Conservation (phyloP, 30 jellyfish, hydroid and myxozoan genomes). For the Aurelia coerulea region DNA sequence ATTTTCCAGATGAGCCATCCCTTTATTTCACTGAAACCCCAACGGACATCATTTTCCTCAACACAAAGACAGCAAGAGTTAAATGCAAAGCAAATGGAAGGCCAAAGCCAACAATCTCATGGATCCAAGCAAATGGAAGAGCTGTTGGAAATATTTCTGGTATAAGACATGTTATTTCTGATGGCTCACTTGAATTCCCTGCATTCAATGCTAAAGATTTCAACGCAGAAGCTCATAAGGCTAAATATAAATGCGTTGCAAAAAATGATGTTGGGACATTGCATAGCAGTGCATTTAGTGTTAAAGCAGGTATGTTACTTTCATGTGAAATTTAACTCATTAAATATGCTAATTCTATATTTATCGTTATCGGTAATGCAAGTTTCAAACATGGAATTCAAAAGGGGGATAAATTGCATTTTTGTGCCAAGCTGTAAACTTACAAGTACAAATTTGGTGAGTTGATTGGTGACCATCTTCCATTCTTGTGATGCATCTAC, state of each 20-base stretch:
- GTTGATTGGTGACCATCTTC: too few species aligned
- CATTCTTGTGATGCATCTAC: too few species aligned
- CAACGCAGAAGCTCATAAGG: constrained; percentile 50
- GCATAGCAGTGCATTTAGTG: constrained; percentile 62
- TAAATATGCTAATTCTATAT: too few species aligned
- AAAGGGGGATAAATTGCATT: too few species aligned
- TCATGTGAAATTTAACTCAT: too few species aligned
- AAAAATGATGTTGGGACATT: constrained; percentile 70
- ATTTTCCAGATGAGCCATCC: constrained; percentile 43
- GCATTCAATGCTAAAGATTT: constrained; percentile 55
- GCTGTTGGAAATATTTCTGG: constrained; percentile 63
- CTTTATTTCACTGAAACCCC: constrained; percentile 70
- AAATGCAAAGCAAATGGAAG: constrained; percentile 82
- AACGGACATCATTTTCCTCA: constrained; percentile 56
- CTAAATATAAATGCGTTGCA: constrained; percentile 79
- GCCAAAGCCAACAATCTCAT: constrained; percentile 76
- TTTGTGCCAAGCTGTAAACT: too few species aligned
- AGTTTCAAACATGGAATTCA: too few species aligned
- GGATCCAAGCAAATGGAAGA: constrained; percentile 76
- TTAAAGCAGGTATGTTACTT: constrained; percentile 74
- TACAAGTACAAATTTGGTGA: too few species aligned
- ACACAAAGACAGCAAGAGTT: constrained; percentile 72
- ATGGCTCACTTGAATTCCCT: constrained; percentile 74
- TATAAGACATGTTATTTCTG: constrained; percentile 35
- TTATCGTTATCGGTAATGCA: too few species aligned